Evolutionary conservation across 1,140 invertebrate genomes (phyloP).

Genomic region (Bilobella aurantiaca): DNA sequence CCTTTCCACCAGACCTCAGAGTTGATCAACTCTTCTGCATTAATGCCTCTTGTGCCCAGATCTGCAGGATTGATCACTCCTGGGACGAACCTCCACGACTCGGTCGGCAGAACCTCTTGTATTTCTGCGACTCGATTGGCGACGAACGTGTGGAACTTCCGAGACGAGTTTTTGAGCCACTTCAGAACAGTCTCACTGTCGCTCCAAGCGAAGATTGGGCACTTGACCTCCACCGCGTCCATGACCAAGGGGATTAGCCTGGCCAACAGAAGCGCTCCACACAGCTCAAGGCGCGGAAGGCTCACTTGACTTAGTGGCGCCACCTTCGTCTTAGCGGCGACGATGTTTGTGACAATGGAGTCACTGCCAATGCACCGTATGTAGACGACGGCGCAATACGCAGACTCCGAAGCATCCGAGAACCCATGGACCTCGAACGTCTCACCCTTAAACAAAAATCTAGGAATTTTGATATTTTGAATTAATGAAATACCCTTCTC

Average conservation of each 20-base stretch:
- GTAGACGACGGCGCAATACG: not conserved
- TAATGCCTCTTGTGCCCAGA: conserved; percentile 39
- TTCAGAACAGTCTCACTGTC: conserved; percentile 38
- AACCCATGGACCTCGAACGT: not conserved
- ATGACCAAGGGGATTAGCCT: conserved; percentile 14
- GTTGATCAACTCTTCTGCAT: conserved; percentile 30
- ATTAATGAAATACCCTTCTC: no score
- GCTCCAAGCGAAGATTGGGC: conserved; percentile 33
- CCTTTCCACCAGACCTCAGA: conserved; percentile 40
- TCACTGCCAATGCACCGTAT: not conserved
- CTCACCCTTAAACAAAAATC: no score
- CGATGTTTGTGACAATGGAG: not conserved
- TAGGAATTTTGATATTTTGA: no score
- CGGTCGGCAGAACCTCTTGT: conserved; percentile 28
- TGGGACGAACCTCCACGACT: conserved; percentile 41
- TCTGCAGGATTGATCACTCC: conserved; percentile 42
- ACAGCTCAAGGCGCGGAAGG: conserved; percentile 36
- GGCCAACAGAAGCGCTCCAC: conserved; percentile 35
- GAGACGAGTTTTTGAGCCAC: conserved; percentile 35
- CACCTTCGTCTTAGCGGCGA: conserved; percentile 32
- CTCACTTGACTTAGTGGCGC: conserved; percentile 30
- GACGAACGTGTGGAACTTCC: conserved; percentile 38
- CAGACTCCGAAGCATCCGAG: not conserved
- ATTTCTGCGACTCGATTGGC: conserved; percentile 40
- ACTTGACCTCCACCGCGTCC: not conserved